Conservation (phyloP, 2,113 vertebrate genomes). For the Dasyornis broadbenti region DNA sequence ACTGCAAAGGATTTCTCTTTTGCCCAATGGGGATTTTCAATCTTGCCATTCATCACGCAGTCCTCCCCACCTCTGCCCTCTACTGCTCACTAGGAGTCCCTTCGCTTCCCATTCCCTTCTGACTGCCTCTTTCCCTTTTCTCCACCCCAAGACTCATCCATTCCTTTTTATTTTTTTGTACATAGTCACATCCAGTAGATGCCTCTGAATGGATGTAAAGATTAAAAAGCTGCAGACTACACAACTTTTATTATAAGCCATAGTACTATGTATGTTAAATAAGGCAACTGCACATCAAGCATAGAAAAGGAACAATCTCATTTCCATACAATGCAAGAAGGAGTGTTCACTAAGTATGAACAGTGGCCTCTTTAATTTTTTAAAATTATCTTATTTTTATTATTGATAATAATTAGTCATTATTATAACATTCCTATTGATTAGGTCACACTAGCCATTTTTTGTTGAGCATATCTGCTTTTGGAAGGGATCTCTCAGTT, state of each 20-base stretch:
- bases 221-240: conserved; percentile 70
- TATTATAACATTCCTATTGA: neutral
- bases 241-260: conserved; percentile 77
- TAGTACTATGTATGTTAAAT: conserved; percentile 71
- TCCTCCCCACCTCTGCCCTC: neutral
- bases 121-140: neutral
- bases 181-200: conserved; percentile 62
- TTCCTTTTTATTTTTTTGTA: conserved; percentile 62
- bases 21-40: conserved; percentile 62
- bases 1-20: conserved; percentile 68
- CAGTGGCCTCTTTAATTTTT: neutral
- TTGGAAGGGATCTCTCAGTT: neutral
- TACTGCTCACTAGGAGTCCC: conserved; percentile 6
- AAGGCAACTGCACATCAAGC: conserved; percentile 45
- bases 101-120: neutral
- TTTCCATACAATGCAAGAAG: conserved; percentile 20
- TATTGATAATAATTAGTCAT: neutral
- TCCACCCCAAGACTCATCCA: neutral
- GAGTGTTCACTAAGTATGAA: conserved; percentile 1
- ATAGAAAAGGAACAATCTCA: conserved; percentile 27
- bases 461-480: neutral
- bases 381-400: neutral
- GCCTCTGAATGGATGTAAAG: conserved; percentile 67
- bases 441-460: neutral
- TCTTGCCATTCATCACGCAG: neutral